phyloP scores from a whole-genome alignment of 2,797 vertebrate species.

The Chloroceryle amazona region DNA sequence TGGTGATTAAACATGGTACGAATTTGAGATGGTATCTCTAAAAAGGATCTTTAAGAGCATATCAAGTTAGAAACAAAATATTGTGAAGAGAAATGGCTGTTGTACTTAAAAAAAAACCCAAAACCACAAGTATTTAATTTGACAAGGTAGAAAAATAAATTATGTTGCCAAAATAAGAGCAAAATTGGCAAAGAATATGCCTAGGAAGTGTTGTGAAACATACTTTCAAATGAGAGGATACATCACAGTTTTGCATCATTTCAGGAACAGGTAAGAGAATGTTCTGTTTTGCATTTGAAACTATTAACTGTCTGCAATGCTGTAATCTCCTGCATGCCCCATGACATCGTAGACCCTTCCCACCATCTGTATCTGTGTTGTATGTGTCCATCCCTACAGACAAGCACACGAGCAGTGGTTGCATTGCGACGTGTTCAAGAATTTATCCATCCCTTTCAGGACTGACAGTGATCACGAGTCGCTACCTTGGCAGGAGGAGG shows the following conservation, averaged over 20 bases:
- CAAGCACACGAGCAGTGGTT: accelerated
- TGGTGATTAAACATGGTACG: neutral
- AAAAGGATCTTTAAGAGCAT: neutral
- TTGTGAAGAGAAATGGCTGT: neutral
- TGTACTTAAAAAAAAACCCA: neutral
- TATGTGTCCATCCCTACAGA: neutral
- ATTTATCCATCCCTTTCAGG: neutral
- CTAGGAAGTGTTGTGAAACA: neutral
- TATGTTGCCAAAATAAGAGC: neutral
- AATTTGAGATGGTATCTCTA: neutral
- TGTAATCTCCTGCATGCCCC: accelerated
- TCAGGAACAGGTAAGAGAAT: neutral
- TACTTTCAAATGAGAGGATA: neutral
- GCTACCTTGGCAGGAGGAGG: neutral
- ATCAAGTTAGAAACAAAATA: neutral
- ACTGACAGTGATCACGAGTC: neutral
- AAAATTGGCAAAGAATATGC: neutral
- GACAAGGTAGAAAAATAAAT: neutral
- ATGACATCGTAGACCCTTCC: neutral
- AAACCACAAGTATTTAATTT: neutral
- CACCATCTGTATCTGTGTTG: neutral
- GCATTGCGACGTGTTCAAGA: accelerated
- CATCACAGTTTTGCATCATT: neutral
- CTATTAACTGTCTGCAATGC: neutral
- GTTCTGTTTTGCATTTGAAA: neutral